phyloP scores from a whole-genome alignment of 2,888 invertebrate genomes.

The Tiliacea aurago region DNA sequence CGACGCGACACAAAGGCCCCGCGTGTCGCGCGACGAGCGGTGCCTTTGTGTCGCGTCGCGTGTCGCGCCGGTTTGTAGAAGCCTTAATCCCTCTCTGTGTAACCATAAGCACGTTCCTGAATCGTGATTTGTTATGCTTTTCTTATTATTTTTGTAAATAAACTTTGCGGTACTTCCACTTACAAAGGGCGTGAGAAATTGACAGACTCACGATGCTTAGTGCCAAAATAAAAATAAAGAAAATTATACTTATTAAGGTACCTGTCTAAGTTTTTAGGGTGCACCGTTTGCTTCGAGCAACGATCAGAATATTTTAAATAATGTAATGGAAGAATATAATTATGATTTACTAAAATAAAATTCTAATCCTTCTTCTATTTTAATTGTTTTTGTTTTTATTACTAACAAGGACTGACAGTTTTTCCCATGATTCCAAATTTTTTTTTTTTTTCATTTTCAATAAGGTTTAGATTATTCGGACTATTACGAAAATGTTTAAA shows the following conservation, averaged over 20 bases:
- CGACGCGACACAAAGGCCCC: too few species aligned
- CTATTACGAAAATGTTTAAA: too few species aligned
- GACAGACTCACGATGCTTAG: conserved; percentile 24
- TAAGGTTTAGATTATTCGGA: too few species aligned
- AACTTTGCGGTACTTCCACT: conserved; percentile 25
- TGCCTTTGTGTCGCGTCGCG: too few species aligned
- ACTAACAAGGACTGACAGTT: too few species aligned
- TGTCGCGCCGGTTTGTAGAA: too few species aligned
- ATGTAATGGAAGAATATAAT: too few species aligned
- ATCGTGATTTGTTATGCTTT: conserved; percentile 61
- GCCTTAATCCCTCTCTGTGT: conserved; percentile 53
- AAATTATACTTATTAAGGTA: neutral
- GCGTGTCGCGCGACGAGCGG: too few species aligned
- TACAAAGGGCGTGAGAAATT: conserved; percentile 52
- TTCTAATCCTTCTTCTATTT: neutral
- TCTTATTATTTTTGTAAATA: conserved; percentile 53
- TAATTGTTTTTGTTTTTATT: neutral
- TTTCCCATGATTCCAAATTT: too few species aligned
- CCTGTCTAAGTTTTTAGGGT: conserved; percentile 2
- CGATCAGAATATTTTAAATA: neutral
- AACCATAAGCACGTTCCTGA: conserved; percentile 50
- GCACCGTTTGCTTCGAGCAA: neutral
- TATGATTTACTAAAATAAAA: neutral
- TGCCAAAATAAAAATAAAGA: conserved; percentile 1
- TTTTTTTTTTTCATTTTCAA: too few species aligned